Conservation (phyloP, 2,888 invertebrate species). For the Phrixothrix hirtus region DNA sequence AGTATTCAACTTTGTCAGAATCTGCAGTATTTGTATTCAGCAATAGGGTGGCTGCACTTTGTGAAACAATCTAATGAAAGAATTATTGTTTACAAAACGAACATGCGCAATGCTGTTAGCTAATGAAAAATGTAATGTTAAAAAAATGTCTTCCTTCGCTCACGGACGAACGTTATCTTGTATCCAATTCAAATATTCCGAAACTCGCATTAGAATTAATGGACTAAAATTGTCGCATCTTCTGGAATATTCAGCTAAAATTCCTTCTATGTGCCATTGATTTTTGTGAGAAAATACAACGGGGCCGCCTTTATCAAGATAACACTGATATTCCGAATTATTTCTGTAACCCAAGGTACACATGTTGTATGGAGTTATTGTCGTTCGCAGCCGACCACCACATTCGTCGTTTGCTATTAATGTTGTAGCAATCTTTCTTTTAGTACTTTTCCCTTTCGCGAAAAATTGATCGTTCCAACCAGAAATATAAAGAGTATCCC, state of each 20-base stretch:
- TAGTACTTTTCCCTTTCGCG: constrained; percentile 3
- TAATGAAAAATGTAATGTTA: background rate
- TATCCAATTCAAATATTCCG: constrained; percentile 10
- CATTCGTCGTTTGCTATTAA: constrained; percentile 4
- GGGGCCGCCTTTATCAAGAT: constrained; percentile 9
- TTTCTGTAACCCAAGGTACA: background rate
- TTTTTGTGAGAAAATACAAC: constrained; percentile 8
- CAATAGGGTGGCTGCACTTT: too few species aligned
- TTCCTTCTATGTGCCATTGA: constrained; percentile 9
- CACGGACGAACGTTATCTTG: constrained; percentile 1
- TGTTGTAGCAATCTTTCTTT: constrained; percentile 4
- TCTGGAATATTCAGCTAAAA: constrained; percentile 8
- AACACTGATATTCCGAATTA: constrained; percentile 4
- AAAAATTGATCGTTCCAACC: constrained; percentile 13
- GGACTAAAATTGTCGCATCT: constrained; percentile 7
- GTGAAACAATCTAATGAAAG: too few species aligned
- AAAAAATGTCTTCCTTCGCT: too few species aligned
- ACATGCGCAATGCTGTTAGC: too few species aligned
- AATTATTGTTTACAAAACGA: too few species aligned
- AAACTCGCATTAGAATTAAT: constrained; percentile 11
- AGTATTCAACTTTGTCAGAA: too few species aligned
- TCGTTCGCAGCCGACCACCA: constrained; percentile 1
- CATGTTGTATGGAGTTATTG: constrained; percentile 6
- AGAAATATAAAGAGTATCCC: background rate
- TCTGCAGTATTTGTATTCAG: too few species aligned